Conservation (phyloP, 2,888 invertebrate genomes). For the Tortricodes alternella region DNA sequence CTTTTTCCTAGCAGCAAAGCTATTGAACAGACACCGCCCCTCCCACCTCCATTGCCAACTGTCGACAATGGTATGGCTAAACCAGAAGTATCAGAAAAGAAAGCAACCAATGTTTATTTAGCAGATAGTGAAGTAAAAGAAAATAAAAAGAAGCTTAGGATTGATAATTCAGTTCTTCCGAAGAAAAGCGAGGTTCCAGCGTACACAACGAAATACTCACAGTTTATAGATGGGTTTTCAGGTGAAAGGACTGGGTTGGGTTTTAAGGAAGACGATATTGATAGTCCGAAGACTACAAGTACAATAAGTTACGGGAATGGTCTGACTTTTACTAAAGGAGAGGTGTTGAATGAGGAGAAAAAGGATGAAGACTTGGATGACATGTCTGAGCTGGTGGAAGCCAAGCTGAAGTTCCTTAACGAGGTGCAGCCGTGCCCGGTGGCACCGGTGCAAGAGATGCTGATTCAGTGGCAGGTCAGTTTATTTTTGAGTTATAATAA, state of each 20-base stretch:
- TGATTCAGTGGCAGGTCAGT: slow-evolving; percentile 82
- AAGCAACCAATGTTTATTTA: slow-evolving; percentile 65
- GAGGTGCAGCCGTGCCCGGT: slow-evolving; percentile 69
- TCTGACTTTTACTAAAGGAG: slow-evolving; percentile 78
- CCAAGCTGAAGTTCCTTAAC: slow-evolving; percentile 79
- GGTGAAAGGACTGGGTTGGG: slow-evolving; percentile 77
- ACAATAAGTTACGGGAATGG: slow-evolving; percentile 70
- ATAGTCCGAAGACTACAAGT: slow-evolving; percentile 52
- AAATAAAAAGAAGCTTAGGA: slow-evolving; percentile 68
- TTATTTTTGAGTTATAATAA: not conserved
- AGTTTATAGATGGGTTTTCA: slow-evolving; percentile 70
- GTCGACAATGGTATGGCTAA: slow-evolving; percentile 43
- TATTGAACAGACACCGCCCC: slow-evolving; percentile 41
- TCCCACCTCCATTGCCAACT: slow-evolving; percentile 48
- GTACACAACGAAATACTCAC: slow-evolving; percentile 76
- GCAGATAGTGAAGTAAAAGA: slow-evolving; percentile 54
- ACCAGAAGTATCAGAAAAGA: slow-evolving; percentile 51
- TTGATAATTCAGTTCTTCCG: slow-evolving; percentile 70
- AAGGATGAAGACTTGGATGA: slow-evolving; percentile 65
- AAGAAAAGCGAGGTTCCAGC: slow-evolving; percentile 56
- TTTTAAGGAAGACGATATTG: slow-evolving; percentile 58
- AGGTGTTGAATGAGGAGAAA: slow-evolving; percentile 70
- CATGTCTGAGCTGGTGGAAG: slow-evolving; percentile 67
- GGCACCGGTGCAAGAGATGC: slow-evolving; percentile 81
- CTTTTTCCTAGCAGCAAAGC: slow-evolving; percentile 49